Evolutionary conservation across 2,888 invertebrate genomes (phyloP).

Genomic region (Apeira syringaria): DNA sequence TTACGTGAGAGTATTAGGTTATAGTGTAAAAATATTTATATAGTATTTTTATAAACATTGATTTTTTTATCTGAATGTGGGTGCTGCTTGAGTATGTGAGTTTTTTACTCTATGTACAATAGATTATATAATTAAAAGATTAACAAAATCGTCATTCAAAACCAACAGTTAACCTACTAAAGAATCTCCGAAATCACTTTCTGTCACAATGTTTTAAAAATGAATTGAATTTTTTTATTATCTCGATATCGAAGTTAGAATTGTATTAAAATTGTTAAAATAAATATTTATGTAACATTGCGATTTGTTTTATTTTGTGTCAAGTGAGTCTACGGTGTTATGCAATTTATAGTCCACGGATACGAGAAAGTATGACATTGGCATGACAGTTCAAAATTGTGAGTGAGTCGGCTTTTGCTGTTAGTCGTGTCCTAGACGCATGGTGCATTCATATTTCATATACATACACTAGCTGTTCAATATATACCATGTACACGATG

Average conservation of each 20-base stretch:
- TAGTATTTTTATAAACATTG: constrained; percentile 70
- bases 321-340: constrained; percentile 75
- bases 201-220: constrained; percentile 57
- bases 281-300: constrained; percentile 79
- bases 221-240: constrained; percentile 49
- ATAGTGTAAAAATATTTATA: constrained; percentile 39
- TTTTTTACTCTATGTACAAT: constrained; percentile 52
- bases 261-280: constrained; percentile 74
- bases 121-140: constrained; percentile 33
- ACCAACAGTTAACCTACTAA: constrained; percentile 27
- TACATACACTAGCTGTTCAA: constrained; percentile 38
- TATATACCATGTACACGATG: constrained; percentile 40
- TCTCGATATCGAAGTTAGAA: constrained; percentile 59
- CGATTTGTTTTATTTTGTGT: constrained; percentile 63
- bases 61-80: constrained; percentile 49
- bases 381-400: constrained; percentile 26
- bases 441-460: constrained; percentile 57
- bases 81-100: constrained; percentile 65
- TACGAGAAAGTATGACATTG: constrained; percentile 15
- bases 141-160: constrained; percentile 24
- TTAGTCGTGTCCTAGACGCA: constrained; percentile 63
- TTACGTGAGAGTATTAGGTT: constrained; percentile 67
- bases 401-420: constrained; percentile 57
- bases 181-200: constrained; percentile 66
- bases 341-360: constrained; percentile 75